These are phyloP conservation scores for Neoniphon sammara DNA, from an alignment of 2,797 vertebrate species.

Conservation along the genomic window DNA sequence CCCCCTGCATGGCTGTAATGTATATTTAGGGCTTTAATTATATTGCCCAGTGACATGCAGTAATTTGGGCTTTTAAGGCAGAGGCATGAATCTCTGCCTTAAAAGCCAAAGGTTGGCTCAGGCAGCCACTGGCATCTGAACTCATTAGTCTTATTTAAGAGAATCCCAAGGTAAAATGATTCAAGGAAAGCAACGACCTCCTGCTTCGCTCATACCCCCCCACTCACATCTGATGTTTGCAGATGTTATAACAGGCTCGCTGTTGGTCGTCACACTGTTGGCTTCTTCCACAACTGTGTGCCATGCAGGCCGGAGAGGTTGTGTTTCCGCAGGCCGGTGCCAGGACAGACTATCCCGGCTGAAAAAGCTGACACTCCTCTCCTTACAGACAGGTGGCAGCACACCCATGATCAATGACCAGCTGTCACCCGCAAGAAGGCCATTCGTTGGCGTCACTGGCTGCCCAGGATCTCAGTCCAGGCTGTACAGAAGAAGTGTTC, in stretches of 20 bases:
- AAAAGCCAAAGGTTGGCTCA: conserved; percentile 1
- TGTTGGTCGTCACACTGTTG: neutral
- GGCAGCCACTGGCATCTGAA: neutral
- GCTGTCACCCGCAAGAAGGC: conserved; percentile 1
- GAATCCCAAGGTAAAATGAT: neutral
- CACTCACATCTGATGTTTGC: conserved; percentile 16
- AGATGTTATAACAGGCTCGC: conserved; percentile 33
- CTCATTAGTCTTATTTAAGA: neutral
- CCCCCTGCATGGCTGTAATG: neutral
- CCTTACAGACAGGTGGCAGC: neutral
- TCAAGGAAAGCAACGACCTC: conserved; percentile 11
- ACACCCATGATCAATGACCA: conserved; percentile 21
- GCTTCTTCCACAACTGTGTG: conserved; percentile 17
- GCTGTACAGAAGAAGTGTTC: conserved; percentile 14
- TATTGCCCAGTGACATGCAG: neutral
- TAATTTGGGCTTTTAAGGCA: neutral
- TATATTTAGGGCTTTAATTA: conserved; percentile 39
- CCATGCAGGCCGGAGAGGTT: conserved; percentile 22
- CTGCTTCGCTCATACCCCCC: neutral
- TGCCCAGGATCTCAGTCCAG: neutral
- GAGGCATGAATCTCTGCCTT: neutral
- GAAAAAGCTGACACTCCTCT: conserved; percentile 13
- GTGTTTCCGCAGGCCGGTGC: conserved; percentile 18
- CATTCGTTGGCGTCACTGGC: conserved; percentile 2
- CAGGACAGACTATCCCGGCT: neutral